Base-by-base conservation (phyloP, 2,797 vertebrate genomes). In the Choloepus didactylus region DNA sequence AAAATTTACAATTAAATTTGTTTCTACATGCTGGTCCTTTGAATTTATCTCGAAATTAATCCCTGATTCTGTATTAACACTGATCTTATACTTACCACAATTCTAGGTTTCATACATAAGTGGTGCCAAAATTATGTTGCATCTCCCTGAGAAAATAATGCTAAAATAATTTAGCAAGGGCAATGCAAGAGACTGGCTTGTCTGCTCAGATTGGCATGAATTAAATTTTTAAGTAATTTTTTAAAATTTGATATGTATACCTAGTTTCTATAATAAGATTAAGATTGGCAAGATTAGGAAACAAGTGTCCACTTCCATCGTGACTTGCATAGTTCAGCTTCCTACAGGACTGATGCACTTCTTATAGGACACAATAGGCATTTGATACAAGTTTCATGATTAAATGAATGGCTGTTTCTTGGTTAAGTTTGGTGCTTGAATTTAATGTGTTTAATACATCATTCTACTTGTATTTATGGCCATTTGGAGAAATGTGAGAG, bases 351-450 rank as follows among this genome's bases (percentile, higher is more conserved):
- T 60, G 16, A 38, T n/a, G 35, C 9, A 35, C 19, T 92, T 96
- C 66, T 0, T 0, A 51, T 5, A n/a, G 9, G 10, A 82, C n/a
- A 95, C 73, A 69, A 49, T 64, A 56, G 77, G n/a, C 38, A n/a
- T 75, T 70, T 92, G 79, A 70, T 92, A 72, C 72, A 94, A 21
- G n/a, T 89, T 89, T 87, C 86, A 92, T 51, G 44, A 92, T 67
- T 66, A 89, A 87, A 79, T 72, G 38, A 92, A 59, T 90, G 44
- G 11, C 35, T 93, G 86, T 70, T 70, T 7, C 25, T 93, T 72
- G 38, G 15, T 82, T 82, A 76, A 62, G 14, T 85, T 75, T 66
- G 25, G 11, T 75, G 10, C 83, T 70, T 94, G n/a, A 66, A 67
- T 88, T 51, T 64, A 83, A 60, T 46, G 11, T 91, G 46, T 41